Conservation (phyloP, 2,888 invertebrate species). For the Tenthredo amoena region DNA sequence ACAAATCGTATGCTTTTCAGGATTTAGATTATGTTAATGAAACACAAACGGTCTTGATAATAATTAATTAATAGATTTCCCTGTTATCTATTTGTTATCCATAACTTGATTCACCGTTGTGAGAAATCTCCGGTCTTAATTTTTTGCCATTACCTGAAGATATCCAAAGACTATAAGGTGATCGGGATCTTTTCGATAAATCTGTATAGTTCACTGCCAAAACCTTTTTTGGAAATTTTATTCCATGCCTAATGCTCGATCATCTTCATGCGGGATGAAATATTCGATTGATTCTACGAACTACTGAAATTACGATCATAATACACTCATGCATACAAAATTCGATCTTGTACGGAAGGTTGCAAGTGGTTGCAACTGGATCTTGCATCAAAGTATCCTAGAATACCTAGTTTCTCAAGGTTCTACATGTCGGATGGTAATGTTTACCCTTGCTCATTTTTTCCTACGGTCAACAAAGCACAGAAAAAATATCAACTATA, state of each 20-base stretch:
- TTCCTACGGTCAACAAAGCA: neutral
- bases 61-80: no score
- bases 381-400: neutral
- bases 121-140: neutral
- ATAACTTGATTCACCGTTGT: neutral
- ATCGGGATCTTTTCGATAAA: no score
- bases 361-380: neutral
- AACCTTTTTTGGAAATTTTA: neutral
- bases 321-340: neutral
- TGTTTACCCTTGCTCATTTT: neutral
- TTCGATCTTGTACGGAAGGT: neutral
- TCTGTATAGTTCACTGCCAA: neutral
- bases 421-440: neutral
- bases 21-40: no score
- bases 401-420: neutral
- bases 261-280: neutral
- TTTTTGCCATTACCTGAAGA: neutral
- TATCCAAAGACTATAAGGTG: neutral
- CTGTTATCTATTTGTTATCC: no score
- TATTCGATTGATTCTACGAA: neutral
- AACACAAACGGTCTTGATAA: no score
- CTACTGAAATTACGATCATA: neutral
- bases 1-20: no score
- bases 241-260: neutral
- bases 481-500: neutral